Evolutionary conservation across 2,888 invertebrate genomes (phyloP).

Genomic region (Noctua fimbriata): DNA sequence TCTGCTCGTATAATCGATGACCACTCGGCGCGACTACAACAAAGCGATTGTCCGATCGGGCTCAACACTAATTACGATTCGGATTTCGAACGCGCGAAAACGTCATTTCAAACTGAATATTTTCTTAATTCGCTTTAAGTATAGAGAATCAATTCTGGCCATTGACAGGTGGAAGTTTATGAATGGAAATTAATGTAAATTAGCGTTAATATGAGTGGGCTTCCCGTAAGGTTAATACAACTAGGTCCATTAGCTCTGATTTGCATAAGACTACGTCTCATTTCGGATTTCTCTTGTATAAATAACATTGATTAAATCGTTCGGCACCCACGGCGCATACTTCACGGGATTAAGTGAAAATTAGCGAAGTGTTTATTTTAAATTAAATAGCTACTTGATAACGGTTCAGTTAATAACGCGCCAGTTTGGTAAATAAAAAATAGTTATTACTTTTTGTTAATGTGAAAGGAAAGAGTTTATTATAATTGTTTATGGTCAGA

Average conservation of each 20-base stretch:
- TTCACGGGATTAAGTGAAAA: constrained; percentile 81
- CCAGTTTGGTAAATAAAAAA: constrained; percentile 72
- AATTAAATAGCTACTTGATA: constrained; percentile 76
- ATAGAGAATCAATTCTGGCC: constrained; percentile 63
- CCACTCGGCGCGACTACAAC: constrained; percentile 77
- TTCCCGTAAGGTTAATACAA: constrained; percentile 75
- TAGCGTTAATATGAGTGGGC: constrained; percentile 72
- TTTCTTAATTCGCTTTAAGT: constrained; percentile 66
- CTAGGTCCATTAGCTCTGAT: constrained; percentile 80
- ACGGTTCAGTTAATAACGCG: constrained; percentile 71
- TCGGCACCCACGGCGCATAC: constrained; percentile 71
- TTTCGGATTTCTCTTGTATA: constrained; percentile 80
- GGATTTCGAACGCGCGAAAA: constrained; percentile 62
- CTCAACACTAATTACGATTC: constrained; percentile 79
- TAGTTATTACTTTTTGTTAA: constrained; percentile 52
- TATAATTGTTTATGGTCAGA: constrained; percentile 54
- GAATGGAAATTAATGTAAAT: constrained; percentile 83
- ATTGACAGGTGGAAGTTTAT: constrained; percentile 72
- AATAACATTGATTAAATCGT: constrained; percentile 74
- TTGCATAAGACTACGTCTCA: constrained; percentile 81
- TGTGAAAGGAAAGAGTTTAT: constrained; percentile 53
- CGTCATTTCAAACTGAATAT: constrained; percentile 51
- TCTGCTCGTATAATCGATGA: constrained; percentile 80
- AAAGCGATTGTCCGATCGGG: constrained; percentile 82
- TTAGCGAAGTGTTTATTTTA: constrained; percentile 81